Percentiles rank a stretch among this genome's conserved stretches.
These are phyloP conservation scores for Amphibalanus amphitrite DNA, from an alignment of 1,140 invertebrate genomes.

Conservation along the genomic window DNA sequence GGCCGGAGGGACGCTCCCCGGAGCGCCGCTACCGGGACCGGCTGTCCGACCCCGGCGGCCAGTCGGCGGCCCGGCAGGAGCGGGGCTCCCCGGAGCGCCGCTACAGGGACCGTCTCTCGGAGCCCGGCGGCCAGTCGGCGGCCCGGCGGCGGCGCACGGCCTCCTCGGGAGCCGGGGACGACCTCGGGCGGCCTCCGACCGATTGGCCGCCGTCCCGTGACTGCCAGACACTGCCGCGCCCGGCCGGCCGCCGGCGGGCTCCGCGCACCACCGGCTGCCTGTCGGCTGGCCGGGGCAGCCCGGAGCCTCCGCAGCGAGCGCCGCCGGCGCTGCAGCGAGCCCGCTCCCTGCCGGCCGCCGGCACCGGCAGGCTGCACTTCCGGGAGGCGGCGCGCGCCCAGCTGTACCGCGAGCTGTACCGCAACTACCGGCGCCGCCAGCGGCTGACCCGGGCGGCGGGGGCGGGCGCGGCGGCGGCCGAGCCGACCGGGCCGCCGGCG, in stretches of 20 bases:
- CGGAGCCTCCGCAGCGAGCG: too few species aligned
- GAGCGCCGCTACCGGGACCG: not conserved
- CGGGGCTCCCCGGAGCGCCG: too few species aligned
- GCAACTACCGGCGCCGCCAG: not conserved
- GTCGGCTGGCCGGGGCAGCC: too few species aligned
- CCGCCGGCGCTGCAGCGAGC: not conserved
- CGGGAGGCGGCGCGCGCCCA: constrained; percentile 2
- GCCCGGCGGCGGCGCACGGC: not conserved
- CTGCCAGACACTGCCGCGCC: not conserved
- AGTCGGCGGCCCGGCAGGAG: too few species aligned
- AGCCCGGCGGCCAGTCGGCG: too few species aligned
- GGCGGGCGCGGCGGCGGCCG: not conserved
- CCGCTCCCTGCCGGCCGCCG: constrained; percentile 10
- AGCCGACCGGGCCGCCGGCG: not conserved
- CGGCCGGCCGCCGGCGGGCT: too few species aligned
- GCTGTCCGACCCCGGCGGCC: too few species aligned
- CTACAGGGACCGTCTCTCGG: too few species aligned
- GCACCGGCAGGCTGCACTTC: not conserved
- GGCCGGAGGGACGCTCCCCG: not conserved
- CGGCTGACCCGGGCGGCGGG: not conserved
- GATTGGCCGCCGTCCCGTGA: not conserved
- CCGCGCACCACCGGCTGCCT: not conserved
- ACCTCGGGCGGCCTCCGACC: too few species aligned
- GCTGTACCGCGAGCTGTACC: constrained; percentile 5
- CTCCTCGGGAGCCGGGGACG: not conserved